Base-by-base conservation (phyloP, 92 coral and sea anemone species). In the Blastomussa wellsi region DNA sequence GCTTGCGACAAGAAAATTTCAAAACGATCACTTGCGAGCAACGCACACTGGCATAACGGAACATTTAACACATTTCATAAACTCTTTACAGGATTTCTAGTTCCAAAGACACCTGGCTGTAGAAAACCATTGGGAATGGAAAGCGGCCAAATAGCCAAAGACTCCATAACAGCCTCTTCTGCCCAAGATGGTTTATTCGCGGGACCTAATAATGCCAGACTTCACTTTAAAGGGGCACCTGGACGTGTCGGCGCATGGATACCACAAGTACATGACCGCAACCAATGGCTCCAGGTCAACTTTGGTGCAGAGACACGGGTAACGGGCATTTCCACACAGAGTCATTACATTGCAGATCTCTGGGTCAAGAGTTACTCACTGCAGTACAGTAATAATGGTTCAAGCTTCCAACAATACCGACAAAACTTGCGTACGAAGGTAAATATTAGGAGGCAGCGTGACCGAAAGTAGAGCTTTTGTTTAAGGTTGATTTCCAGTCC, bases 271-370 rank as follows among this genome's bases (percentile, higher is more conserved):
- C 82, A 76, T 35, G 80, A 88, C 38, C 59, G 14, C 36, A 82
- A 77, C 32, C 87, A 82, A 42, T 82, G 87, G 87, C 78, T 88
- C 3, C 77, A 81, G 41, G 84, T 88, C 33, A 82, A 76, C 47
- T 82, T 88, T 82, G 91, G 80, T 32, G 55, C 67, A 4, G 79
- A 82, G 36, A 82, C 85, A 59, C 84, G 77, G 52, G 38, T 88
- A 24, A 88, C 87, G 29, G 82, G 84, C 5, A 76, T 82, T 52
- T 76, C 91, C 4, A 88, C 79, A 14, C 87, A 82, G 69, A 87
- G 91, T 33, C 72, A 76, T 28, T 52, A 76, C 51, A 66, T 39
- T 19, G 11, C 3, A 2, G 57, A 33, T 52, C 67, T 41, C 48
- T 88, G 87, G 87, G 84, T 82, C 32, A 69, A 76, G 65, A 76